These are phyloP conservation scores for Penaeus japonicus DNA, from an alignment of 1,140 invertebrate species.

Conservation along the genomic window DNA sequence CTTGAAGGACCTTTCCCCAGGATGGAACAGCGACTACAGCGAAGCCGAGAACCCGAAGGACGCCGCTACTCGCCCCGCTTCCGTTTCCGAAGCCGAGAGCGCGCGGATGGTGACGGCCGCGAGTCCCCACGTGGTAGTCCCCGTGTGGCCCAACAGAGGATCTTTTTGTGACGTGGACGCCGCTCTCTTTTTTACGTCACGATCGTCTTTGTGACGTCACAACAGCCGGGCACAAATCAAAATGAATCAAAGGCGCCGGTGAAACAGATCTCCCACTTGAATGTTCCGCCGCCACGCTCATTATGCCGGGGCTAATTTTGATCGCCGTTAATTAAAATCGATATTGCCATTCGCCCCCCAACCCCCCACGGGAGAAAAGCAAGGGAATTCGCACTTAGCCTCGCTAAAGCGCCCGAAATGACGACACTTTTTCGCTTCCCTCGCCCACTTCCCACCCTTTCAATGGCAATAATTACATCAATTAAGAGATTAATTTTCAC, in stretches of 20 bases:
- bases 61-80: too few relatives aligned
- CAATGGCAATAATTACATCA: slow-evolving; percentile 51
- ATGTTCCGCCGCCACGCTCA: background rate
- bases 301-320: background rate
- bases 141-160: slow-evolving; percentile 40
- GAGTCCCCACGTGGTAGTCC: slow-evolving; percentile 30
- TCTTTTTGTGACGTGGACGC: slow-evolving; percentile 50
- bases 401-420: too few relatives aligned
- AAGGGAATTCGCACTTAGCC: too few relatives aligned
- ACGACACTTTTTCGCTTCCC: too few relatives aligned
- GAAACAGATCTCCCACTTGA: slow-evolving; percentile 50
- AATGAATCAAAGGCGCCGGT: slow-evolving; percentile 55
- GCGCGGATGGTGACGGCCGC: background rate
- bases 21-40: too few relatives aligned
- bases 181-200: slow-evolving; percentile 43
- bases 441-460: background rate
- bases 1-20: too few relatives aligned
- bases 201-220: slow-evolving; percentile 49
- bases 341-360: background rate
- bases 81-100: too few relatives aligned
- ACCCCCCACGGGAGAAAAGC: background rate
- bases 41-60: too few relatives aligned
- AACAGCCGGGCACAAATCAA: slow-evolving; percentile 52
- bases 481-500: slow-evolving; percentile 55
- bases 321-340: background rate